These are phyloP conservation scores for Hoplias malabaricus DNA, from an alignment of 2,113 vertebrate species.

Conservation along the genomic window DNA sequence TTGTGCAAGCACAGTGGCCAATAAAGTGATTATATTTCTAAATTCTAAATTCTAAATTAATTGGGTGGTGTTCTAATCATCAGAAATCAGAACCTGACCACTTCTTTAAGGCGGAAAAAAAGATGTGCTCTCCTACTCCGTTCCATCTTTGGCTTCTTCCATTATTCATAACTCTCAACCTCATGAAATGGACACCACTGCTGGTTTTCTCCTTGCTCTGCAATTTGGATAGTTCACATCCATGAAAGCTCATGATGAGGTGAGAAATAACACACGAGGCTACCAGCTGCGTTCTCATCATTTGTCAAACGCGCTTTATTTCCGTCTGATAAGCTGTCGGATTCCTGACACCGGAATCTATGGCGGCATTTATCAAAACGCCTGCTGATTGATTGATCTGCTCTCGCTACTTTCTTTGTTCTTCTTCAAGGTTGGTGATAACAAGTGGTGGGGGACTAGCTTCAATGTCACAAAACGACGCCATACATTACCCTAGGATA, in stretches of 20 bases:
- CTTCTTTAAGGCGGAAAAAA: no score
- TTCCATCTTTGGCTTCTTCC: neutral
- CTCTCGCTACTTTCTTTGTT: constrained; percentile 23
- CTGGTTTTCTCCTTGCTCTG: neutral
- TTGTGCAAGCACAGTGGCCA: no score
- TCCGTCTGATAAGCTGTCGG: constrained; percentile 28
- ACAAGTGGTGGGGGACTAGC: neutral
- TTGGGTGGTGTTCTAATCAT: no score
- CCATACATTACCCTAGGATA: neutral
- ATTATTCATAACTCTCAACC: neutral
- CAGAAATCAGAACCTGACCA: no score
- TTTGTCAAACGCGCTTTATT: constrained; percentile 33
- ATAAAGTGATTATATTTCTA: no score
- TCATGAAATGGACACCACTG: neutral
- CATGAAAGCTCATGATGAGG: constrained; percentile 7
- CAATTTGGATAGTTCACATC: constrained; percentile 1
- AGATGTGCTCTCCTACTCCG: neutral
- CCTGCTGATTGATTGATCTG: constrained; percentile 33
- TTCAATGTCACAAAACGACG: neutral
- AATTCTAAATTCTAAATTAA: no score
- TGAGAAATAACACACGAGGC: neutral
- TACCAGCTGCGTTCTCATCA: neutral
- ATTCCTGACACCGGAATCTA: constrained; percentile 26
- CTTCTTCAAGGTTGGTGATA: constrained; percentile 33
- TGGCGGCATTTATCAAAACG: constrained; percentile 41